phyloP scores from a whole-genome alignment of 2,797 vertebrate genomes.

The Scomberomorus guttatus region DNA sequence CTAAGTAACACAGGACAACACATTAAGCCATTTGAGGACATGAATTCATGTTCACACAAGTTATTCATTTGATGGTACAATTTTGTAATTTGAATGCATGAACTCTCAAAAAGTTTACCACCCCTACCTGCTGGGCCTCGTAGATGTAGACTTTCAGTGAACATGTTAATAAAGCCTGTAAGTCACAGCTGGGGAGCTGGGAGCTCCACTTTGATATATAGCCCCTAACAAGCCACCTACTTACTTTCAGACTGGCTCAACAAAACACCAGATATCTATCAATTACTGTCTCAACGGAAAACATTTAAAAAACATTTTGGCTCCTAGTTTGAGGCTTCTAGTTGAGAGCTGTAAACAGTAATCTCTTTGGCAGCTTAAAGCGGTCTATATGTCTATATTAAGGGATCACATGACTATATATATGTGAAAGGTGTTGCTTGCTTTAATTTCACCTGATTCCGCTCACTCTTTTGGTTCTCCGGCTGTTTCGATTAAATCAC shows the following conservation, averaged over 20 bases:
- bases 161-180: slow-evolving; percentile 23
- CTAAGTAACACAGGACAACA: not conserved
- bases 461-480: not conserved
- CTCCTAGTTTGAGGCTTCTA: not conserved
- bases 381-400: not conserved
- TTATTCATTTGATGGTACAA: slow-evolving; percentile 15
- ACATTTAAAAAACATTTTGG: not conserved
- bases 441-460: no score
- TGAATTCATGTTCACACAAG: not conserved
- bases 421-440: no score
- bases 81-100: slow-evolving; percentile 24
- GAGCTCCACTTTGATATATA: slow-evolving; percentile 19
- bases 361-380: not conserved
- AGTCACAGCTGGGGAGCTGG: not conserved
- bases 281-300: slow-evolving; percentile 2
- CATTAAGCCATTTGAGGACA: slow-evolving; percentile 4
- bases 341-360: not conserved
- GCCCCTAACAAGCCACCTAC: not conserved
- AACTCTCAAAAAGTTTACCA: not conserved
- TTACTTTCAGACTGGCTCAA: slow-evolving; percentile 7
- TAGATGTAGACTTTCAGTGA: not conserved
- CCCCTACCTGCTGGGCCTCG: slow-evolving; percentile 18
- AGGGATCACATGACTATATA: no score
- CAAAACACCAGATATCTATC: slow-evolving; percentile 18
- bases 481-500: no score